Evolutionary conservation across 2,888 invertebrate genomes (phyloP).

Genomic region (Tetragnatha montana): DNA sequence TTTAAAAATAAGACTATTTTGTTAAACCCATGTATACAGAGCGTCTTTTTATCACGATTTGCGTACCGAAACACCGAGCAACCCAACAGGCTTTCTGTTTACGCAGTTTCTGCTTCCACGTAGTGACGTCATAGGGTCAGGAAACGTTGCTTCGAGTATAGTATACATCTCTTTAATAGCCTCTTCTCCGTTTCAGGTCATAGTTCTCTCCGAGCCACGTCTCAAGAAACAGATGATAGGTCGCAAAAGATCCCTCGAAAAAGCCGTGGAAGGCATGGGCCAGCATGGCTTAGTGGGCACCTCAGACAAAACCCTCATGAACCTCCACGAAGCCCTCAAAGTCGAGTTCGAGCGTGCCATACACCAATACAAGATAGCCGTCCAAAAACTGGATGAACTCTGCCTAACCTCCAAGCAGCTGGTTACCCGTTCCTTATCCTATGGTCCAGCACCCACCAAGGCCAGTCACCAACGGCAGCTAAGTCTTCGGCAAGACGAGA

Average conservation of each 20-base stretch:
- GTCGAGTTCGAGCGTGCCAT: conserved; percentile 87
- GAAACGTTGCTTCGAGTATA: too few species aligned
- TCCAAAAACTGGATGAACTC: conserved; percentile 86
- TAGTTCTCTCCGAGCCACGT: conserved; percentile 78
- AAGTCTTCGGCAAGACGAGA: conserved; percentile 88
- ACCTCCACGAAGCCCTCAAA: conserved; percentile 88
- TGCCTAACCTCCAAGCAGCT: conserved; percentile 75
- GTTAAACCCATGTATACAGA: too few species aligned
- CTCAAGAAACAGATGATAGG: conserved; percentile 82
- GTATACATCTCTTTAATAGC: too few species aligned
- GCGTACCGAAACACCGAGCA: too few species aligned
- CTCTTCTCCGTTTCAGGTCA: conserved; percentile 75
- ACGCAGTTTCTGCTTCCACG: too few species aligned
- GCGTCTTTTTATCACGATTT: too few species aligned
- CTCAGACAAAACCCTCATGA: conserved; percentile 79
- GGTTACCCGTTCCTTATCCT: conserved; percentile 76
- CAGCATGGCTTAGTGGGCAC: conserved; percentile 87
- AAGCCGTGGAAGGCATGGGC: conserved; percentile 89
- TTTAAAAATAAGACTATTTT: too few species aligned
- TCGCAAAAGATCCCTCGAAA: conserved; percentile 85
- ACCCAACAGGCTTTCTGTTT: too few species aligned
- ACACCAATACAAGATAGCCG: conserved; percentile 89
- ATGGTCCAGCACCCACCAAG: conserved; percentile 84
- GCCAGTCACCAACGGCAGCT: conserved; percentile 92
- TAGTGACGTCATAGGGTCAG: too few species aligned